Base-by-base conservation (phyloP, 2,797 vertebrate species). In the Scomberomorus guttatus region DNA sequence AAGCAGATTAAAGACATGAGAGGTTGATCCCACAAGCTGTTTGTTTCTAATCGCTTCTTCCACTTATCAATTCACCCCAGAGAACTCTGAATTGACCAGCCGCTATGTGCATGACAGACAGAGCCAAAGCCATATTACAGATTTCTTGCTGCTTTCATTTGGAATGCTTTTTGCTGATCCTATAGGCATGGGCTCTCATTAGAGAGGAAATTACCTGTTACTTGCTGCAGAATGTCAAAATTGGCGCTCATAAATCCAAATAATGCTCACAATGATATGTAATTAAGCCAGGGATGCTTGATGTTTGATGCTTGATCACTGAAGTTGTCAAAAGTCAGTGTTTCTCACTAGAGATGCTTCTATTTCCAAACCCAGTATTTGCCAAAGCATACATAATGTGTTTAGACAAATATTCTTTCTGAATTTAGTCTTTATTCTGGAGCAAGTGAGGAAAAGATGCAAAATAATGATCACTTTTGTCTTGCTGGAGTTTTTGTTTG, bases 61-160 rank as follows among this genome's bases (percentile, higher is more conserved):
- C 74, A 37, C 37, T 72, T 79, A 93, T 92, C 88, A 88, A 92
- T 94, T 89, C 77, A 83, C 50, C 82, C 68, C 72, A 50, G 71
- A 78, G 81, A 81, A 84, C 84, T 78, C 80, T 75, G 81, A 74
- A 94, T 94, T 90, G 76, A 86, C 57, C 64, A 44, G 82, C 75
- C 24, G 27, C 82, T 42, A 34, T 62, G 94, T 91, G 89, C 95
- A 93, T 95, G 95, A 92, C 90, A 8, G 37, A 65, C 44, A 22
- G 67, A 42, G 58, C 63, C 55, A 32, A 74, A 10, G 79, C 64
- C 84, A 17, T 54, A 93, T 95, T 95, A 95, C 76, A 69, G 65
- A 20, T 70, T 66, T 82, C 72, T 81, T 67, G 57, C 75, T 48
- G 48, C 87, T 86, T 88, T 63, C 58, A 75, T 83, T 72, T 50